Percentiles rank a stretch among this genome's conserved stretches.
These are phyloP conservation scores for Stenodera caucasica DNA, from an alignment of 2,888 invertebrate species.

Conservation along the genomic window DNA sequence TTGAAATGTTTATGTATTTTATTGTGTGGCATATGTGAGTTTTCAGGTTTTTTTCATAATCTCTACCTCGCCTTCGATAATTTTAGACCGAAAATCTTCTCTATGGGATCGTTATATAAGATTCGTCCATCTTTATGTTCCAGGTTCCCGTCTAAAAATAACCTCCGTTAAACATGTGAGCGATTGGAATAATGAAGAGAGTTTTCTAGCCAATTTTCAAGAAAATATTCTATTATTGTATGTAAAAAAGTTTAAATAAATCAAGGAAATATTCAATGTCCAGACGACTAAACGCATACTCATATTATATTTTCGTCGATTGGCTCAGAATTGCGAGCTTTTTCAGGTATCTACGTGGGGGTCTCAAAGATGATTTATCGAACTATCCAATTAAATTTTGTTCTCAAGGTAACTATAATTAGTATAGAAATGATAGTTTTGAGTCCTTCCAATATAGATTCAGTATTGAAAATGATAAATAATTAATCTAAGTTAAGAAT, in stretches of 20 bases:
- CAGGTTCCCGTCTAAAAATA: background rate
- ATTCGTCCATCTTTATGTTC: background rate
- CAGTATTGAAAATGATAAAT: too few relatives aligned
- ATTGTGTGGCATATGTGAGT: slow-evolving; percentile 25
- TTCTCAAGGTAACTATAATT: background rate
- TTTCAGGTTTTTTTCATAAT: slow-evolving; percentile 11
- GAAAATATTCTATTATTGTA: background rate
- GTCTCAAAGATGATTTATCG: background rate
- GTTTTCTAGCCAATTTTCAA: background rate
- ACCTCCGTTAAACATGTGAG: background rate
- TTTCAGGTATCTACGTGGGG: slow-evolving; percentile 1
- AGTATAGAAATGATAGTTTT: too few relatives aligned
- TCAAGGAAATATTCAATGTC: background rate
- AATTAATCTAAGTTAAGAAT: too few relatives aligned
- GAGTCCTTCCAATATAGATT: too few relatives aligned
- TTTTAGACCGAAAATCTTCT: background rate
- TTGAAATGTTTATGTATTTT: slow-evolving; percentile 24
- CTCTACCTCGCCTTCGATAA: background rate
- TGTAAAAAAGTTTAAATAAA: background rate
- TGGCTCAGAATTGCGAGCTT: slow-evolving; percentile 1
- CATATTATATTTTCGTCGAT: slow-evolving; percentile 4
- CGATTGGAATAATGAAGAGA: background rate
- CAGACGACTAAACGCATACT: background rate
- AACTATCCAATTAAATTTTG: slow-evolving; percentile 2
- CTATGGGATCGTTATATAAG: background rate